Percentiles rank a stretch among this genome's conserved stretches.
Conservation (phyloP, 2,113 vertebrate species). For the Boleophthalmus pectinirostris region DNA sequence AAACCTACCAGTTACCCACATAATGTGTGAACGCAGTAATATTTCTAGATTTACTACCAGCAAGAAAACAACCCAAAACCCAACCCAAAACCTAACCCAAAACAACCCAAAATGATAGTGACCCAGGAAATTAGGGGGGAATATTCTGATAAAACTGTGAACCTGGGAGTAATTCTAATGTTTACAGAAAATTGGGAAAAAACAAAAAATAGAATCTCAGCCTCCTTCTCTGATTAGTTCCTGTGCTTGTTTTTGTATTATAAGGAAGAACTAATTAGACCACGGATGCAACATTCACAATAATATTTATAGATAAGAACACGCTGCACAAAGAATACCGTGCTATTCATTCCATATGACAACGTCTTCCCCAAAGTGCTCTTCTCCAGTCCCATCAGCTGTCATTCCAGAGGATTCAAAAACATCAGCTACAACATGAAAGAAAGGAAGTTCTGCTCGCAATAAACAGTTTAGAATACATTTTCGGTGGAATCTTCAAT, state of each 20-base stretch:
- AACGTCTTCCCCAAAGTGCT: neutral
- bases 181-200: constrained; percentile 37
- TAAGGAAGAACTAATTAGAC: neutral
- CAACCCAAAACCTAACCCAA: no score
- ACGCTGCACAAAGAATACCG: neutral
- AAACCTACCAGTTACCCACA: no score
- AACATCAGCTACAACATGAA: constrained; percentile 33
- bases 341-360: neutral
- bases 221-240: constrained; percentile 28
- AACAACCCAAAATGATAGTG: neutral
- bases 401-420: constrained; percentile 45
- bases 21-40: no score
- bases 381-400: constrained; percentile 11
- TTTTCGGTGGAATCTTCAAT: constrained; percentile 5
- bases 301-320: neutral
- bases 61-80: neutral
- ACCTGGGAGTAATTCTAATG: constrained; percentile 14
- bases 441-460: constrained; percentile 15
- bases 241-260: constrained; percentile 32
- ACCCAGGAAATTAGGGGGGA: neutral
- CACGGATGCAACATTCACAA: neutral
- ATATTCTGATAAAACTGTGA: constrained; percentile 1
- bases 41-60: no score
- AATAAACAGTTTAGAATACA: neutral
- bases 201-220: constrained; percentile 36